Evolutionary conservation across 2,888 invertebrate species (phyloP).

Genomic region (Lathronympha strigana): DNA sequence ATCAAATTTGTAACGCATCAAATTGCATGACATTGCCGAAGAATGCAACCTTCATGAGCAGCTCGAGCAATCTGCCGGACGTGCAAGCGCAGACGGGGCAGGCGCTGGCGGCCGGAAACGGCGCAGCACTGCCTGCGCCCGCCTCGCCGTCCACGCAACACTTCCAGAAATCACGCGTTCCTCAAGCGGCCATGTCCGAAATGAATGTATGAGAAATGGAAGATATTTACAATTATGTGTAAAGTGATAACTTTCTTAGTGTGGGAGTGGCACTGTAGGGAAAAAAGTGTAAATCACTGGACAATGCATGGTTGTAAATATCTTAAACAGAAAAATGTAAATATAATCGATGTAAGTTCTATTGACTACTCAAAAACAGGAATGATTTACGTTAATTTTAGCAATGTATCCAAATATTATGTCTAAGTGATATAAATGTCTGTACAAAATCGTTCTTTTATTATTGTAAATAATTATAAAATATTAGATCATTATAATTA

Average conservation of each 20-base stretch:
- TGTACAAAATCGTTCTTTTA: slow-evolving; percentile 41
- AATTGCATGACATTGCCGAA: slow-evolving; percentile 86
- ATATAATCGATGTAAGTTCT: slow-evolving; percentile 56
- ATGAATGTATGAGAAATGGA: slow-evolving; percentile 93
- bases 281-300: slow-evolving; percentile 58
- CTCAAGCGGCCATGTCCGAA: slow-evolving; percentile 93
- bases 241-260: slow-evolving; percentile 62
- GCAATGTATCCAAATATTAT: slow-evolving; percentile 43
- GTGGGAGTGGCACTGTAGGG: slow-evolving; percentile 48
- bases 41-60: slow-evolving; percentile 81
- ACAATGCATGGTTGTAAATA: slow-evolving; percentile 80
- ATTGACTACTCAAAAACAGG: slow-evolving; percentile 51
- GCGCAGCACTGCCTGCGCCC: slow-evolving; percentile 64
- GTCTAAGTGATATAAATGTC: slow-evolving; percentile 25
- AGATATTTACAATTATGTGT: slow-evolving; percentile 84
- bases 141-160: slow-evolving; percentile 75
- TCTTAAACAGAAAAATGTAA: slow-evolving; percentile 62
- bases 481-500: slow-evolving; percentile 20
- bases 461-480: slow-evolving; percentile 43
- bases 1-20: slow-evolving; percentile 76
- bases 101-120: slow-evolving; percentile 71
- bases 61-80: slow-evolving; percentile 75
- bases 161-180: slow-evolving; percentile 85
- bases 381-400: slow-evolving; percentile 59
- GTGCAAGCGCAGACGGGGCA: slow-evolving; percentile 80